Conservation (phyloP, 1,140 invertebrate genomes). For the Eurosta solidaginis region DNA sequence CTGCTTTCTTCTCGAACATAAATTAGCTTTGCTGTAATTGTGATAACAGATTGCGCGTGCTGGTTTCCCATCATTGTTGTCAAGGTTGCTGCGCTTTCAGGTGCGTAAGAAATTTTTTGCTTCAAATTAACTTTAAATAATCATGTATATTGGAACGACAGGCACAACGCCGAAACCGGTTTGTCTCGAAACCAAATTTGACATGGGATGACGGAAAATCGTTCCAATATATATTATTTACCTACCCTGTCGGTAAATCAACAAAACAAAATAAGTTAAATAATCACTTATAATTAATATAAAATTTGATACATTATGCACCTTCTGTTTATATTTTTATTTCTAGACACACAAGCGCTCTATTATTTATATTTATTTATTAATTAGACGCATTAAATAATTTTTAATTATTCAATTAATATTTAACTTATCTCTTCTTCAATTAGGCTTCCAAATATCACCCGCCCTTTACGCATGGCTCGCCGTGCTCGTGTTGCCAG, state of each 20-base stretch:
- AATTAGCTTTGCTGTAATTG: conserved; percentile 65
- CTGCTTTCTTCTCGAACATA: background rate
- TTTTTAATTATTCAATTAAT: background rate
- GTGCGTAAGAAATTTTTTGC: conserved; percentile 44
- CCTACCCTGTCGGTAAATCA: too few relatives aligned
- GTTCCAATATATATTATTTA: too few relatives aligned
- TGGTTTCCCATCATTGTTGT: conserved; percentile 69
- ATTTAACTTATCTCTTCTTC: background rate
- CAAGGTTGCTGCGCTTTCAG: conserved; percentile 66
- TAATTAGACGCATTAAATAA: background rate
- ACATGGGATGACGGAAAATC: too few relatives aligned
- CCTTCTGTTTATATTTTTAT: background rate
- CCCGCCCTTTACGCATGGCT: conserved; percentile 69
- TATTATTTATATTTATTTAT: background rate
- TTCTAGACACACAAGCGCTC: too few relatives aligned
- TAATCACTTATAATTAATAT: background rate
- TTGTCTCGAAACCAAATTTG: too few relatives aligned
- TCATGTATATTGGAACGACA: too few relatives aligned
- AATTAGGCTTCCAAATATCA: conserved; percentile 59
- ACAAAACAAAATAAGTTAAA: too few relatives aligned
- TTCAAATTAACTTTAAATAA: too few relatives aligned
- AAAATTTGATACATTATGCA: background rate
- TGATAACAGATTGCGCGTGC: conserved; percentile 68
- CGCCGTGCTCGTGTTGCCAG: conserved; percentile 71
- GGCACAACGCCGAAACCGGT: too few relatives aligned